Evolutionary conservation across 2,113 vertebrate genomes (phyloP), one percentile per base, ranked within the genome.

Genomic region (Cochlearius cochlearius): DNA sequence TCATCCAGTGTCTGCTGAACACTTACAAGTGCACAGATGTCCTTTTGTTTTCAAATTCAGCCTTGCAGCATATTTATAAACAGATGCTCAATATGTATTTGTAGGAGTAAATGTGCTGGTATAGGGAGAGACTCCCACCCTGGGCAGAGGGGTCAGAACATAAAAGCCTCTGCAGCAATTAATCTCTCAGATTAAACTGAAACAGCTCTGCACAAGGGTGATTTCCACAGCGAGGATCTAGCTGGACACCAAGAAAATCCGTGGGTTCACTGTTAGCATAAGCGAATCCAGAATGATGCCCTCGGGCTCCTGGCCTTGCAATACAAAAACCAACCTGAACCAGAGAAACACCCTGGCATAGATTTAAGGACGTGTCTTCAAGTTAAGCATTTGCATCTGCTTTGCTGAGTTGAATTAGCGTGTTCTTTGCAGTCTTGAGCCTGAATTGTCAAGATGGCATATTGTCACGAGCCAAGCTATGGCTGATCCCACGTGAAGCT

Each of bases 391-490:
- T 45, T 16, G 5, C 13, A 50, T 49, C 30, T 25, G 43, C 75
- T 47, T 41, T 43, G 20, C 56, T 4, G 2, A 22, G 21, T 2
- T 53, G 39, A 64, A 32, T 19, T 8, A 1, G 20, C 0, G 2
- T 1, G 16, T 5, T 62, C 23, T 14, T 13, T 9, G 45, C 39
- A 56, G 55, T 8, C 50, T 17, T 3, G 19, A 80, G 63, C 17
- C 74, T 7, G 27, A 68, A 34, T 8, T 52, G 34, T 4, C 71
- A 2, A 0, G 5, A 12, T 1, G n/a, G 59, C 9, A 4, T 0
- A 3, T n/a, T n/a, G n/a, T 0, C 55, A 88, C n/a, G 20, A 59
- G n/a, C 17, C 11, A 16, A 38, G 22, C 53, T 49, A 12, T 2
- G 22, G 71, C n/a, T 30, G 59, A 34, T 9, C 7, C 21, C 41